Percentiles rank a stretch among this genome's conserved stretches.
phyloP scores from a whole-genome alignment of 1,140 invertebrate species.

The Polyergus mexicanus region DNA sequence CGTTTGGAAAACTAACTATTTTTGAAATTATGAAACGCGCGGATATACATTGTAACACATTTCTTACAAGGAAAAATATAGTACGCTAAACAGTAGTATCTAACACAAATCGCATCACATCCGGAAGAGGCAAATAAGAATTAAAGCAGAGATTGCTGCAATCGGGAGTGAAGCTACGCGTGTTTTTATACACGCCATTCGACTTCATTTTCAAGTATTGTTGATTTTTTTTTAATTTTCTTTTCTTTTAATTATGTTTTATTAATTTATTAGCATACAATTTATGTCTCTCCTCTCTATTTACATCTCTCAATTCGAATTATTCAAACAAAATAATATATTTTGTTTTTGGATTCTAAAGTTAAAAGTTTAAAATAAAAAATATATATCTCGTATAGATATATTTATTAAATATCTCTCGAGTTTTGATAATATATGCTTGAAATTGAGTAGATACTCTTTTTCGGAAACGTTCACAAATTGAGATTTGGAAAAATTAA shows the following conservation, averaged over 20 bases:
- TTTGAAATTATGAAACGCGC: neutral
- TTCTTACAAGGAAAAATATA: neutral
- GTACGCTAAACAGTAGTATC: neutral
- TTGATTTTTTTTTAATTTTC: neutral
- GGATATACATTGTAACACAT: neutral
- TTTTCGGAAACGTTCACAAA: too few relatives aligned
- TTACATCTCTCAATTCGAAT: neutral
- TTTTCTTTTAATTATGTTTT: neutral
- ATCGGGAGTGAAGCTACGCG: neutral
- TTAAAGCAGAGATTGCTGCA: constrained; percentile 1
- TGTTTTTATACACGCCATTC: neutral
- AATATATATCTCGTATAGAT: too few relatives aligned
- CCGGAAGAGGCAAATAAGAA: neutral
- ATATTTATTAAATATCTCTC: too few relatives aligned
- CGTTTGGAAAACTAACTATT: neutral
- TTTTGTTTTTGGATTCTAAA: too few relatives aligned
- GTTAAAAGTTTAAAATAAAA: too few relatives aligned
- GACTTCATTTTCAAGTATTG: neutral
- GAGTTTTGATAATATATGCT: too few relatives aligned
- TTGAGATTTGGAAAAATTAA: too few relatives aligned
- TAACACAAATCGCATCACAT: neutral
- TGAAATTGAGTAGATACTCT: too few relatives aligned
- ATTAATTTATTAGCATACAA: neutral
- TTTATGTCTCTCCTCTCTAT: too few relatives aligned
- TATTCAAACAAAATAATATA: neutral